Base-by-base conservation (phyloP, 1,140 invertebrate genomes). In the Microplitis demolitor region DNA sequence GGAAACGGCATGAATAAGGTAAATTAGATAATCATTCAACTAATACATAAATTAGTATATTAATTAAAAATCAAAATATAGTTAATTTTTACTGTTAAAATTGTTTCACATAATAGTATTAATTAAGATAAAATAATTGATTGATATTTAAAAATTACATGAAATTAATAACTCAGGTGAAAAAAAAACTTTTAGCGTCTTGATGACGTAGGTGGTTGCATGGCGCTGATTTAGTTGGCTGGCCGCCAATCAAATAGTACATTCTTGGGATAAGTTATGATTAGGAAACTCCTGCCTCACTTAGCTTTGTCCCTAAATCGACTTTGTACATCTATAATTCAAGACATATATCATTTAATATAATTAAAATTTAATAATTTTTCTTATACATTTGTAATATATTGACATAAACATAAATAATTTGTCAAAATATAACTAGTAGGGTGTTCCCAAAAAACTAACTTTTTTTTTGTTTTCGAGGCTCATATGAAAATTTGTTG, bases 1-100 rank as follows among this genome's bases (percentile, higher is more conserved):
- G 92, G 91, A 81, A 93, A 93, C 90, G 92, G 92, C 82, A 93
- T 93, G 92, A 93, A 93, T 82, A 93, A 92, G 91, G 92, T 92
- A 87, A 89, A 84, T 79, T 61, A 51, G 13, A 45, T 6, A 35
- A 71, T 63, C 11, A 16, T 14, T 4, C 2, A 6, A 39, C n/a
- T 35, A n/a, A 60, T 69, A 16, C 4, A 24, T 50, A 53, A 45
- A 66, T 51, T 64, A 0, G 11, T 39, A 3, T 6, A 13, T 64
- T 3, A 37, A 37, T 64, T 45, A 45, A 9, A 6, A 11, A 45
- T 45, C 8, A 6, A 45, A 45, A 45, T 45, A 45, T 24, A 24
- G 24, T 1, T 24, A 24, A 24, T 24, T 24, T 9, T 45, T 45
- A 6, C 11, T 66, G 11, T 14, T 16, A 14, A 35, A 35, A 39